Conservation (phyloP, 2,888 invertebrate genomes). For the Lasioglossum calceatum region DNA sequence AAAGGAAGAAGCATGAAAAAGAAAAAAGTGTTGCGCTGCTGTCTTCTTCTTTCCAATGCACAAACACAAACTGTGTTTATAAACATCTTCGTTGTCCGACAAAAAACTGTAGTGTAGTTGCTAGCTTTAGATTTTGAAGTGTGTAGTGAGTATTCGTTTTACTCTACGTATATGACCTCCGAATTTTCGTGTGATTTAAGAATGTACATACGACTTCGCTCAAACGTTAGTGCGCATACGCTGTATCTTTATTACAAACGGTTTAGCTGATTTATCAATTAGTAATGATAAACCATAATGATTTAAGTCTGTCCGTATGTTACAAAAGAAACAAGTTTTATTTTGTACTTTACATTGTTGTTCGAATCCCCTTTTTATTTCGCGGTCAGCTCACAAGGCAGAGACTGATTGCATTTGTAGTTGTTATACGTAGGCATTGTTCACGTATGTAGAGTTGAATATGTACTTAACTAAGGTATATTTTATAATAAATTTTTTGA, state of each 20-base stretch:
- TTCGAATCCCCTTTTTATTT: constrained; percentile 47
- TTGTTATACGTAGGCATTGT: constrained; percentile 68
- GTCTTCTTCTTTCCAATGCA: neutral
- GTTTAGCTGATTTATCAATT: constrained; percentile 14
- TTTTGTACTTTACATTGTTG: constrained; percentile 38
- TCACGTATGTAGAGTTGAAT: constrained; percentile 79
- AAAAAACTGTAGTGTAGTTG: neutral
- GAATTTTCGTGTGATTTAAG: constrained; percentile 45
- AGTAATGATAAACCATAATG: constrained; percentile 10
- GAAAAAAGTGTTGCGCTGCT: neutral
- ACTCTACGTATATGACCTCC: constrained; percentile 33
- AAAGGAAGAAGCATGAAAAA: neutral
- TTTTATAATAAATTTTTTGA: constrained; percentile 82
- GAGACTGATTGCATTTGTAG: constrained; percentile 61
- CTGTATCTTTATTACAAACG: constrained; percentile 42
- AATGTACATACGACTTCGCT: constrained; percentile 59
- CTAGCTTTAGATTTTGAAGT: constrained; percentile 26
- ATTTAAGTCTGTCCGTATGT: constrained; percentile 12
- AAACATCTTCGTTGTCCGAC: neutral
- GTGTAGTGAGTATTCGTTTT: constrained; percentile 14
- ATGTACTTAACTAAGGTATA: constrained; percentile 83
- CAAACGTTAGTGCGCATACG: constrained; percentile 34
- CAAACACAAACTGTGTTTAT: neutral
- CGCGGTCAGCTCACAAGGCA: constrained; percentile 29
- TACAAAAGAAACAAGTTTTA: constrained; percentile 7